A percentile compares a stretch with the other conserved stretches of the same genome.
These are phyloP conservation scores for Julus scanicus DNA, from an alignment of 2,888 invertebrate genomes.

Conservation along the genomic window DNA sequence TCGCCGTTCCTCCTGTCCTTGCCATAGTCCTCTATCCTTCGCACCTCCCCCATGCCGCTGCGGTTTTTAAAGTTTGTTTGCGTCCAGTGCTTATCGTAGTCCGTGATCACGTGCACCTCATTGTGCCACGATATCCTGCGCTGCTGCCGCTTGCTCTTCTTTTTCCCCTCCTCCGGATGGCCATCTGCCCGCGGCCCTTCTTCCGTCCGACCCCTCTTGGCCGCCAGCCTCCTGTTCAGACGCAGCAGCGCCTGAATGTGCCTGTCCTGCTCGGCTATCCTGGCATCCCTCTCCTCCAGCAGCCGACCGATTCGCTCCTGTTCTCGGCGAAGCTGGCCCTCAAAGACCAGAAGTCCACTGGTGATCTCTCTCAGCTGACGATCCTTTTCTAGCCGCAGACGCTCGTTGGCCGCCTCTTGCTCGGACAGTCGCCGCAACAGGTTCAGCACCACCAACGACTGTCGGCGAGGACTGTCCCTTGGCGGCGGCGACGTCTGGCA, in stretches of 20 bases:
- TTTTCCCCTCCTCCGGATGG: slow-evolving; percentile 48
- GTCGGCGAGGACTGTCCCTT: slow-evolving; percentile 31
- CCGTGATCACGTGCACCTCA: slow-evolving; percentile 31
- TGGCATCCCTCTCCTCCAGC: slow-evolving; percentile 75
- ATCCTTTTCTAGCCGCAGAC: slow-evolving; percentile 68
- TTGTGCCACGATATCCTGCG: slow-evolving; percentile 53
- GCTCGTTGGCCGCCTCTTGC: slow-evolving; percentile 51
- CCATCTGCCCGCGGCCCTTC: not conserved
- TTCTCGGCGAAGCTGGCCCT: slow-evolving; percentile 78
- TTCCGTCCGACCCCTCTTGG: not conserved
- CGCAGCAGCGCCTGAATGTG: slow-evolving; percentile 55
- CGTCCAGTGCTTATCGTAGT: slow-evolving; percentile 46
- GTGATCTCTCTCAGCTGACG: slow-evolving; percentile 78
- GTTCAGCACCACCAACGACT: slow-evolving; percentile 47
- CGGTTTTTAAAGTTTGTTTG: not conserved
- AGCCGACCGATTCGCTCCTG: slow-evolving; percentile 77
- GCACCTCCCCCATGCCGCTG: not conserved
- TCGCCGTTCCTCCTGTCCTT: slow-evolving; percentile 3
- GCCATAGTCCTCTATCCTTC: not conserved
- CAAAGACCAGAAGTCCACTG: slow-evolving; percentile 77
- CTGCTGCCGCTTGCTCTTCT: slow-evolving; percentile 15
- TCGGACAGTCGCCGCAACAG: slow-evolving; percentile 51
- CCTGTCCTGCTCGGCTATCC: slow-evolving; percentile 53
- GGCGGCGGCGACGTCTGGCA: slow-evolving; percentile 27
- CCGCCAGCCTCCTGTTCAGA: slow-evolving; percentile 55